A percentile compares a stretch with the other conserved stretches of the same genome.
phyloP scores from a whole-genome alignment of 1,140 invertebrate species.

The Drosophila seguyi region DNA sequence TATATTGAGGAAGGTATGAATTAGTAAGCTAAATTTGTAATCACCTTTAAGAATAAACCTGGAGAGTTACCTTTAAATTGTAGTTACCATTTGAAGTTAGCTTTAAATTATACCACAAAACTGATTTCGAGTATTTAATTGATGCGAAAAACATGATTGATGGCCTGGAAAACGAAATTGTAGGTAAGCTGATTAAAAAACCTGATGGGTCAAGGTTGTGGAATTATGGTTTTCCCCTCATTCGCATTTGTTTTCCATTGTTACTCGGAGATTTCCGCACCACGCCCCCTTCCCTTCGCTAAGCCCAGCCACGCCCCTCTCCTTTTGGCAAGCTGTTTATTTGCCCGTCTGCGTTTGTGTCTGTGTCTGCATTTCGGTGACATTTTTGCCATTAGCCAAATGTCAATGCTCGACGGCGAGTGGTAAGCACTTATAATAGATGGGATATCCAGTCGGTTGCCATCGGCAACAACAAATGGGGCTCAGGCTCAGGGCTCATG shows the following conservation, averaged over 20 bases:
- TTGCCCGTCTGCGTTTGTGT: conserved; percentile 32
- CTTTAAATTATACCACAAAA: neutral
- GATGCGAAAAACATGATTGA: conserved; percentile 31
- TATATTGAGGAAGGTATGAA: too few relatives aligned
- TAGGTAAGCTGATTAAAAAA: conserved; percentile 31
- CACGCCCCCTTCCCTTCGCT: neutral
- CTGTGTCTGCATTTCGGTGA: conserved; percentile 77
- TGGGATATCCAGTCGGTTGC: conserved; percentile 70
- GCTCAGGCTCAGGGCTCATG: conserved; percentile 8
- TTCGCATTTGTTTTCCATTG: conserved; percentile 13
- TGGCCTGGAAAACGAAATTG: conserved; percentile 5
- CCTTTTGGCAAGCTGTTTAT: conserved; percentile 54
- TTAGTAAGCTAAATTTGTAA: neutral
- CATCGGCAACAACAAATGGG: conserved; percentile 45
- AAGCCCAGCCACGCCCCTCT: conserved; percentile 16
- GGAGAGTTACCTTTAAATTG: neutral
- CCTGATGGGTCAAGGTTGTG: conserved; percentile 40
- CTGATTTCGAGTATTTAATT: conserved; percentile 1
- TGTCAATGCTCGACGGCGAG: conserved; percentile 77
- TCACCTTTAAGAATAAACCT: neutral
- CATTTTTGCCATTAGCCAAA: conserved; percentile 83
- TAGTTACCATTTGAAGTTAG: too few relatives aligned
- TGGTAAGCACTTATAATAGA: conserved; percentile 82
- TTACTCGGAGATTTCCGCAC: neutral
- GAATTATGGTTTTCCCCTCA: conserved; percentile 6